These are phyloP conservation scores for Andrena hattorfiana DNA, from an alignment of 2,888 invertebrate genomes.

Conservation along the genomic window DNA sequence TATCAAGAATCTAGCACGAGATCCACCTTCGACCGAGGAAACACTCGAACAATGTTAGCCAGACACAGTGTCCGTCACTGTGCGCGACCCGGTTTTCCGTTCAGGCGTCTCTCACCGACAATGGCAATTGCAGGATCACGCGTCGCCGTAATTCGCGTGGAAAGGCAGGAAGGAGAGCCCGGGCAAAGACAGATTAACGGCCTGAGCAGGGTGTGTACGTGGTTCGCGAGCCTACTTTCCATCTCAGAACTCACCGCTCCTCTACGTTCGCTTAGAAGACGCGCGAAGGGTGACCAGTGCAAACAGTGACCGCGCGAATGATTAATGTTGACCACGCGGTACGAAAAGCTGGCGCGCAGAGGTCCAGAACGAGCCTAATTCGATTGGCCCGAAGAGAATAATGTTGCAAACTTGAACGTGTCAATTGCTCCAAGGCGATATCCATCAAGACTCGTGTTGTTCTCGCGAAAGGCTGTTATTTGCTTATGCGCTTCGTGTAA, in stretches of 20 bases:
- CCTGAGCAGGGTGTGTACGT: neutral
- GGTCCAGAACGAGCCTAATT: slow-evolving; percentile 8
- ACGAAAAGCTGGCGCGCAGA: slow-evolving; percentile 4
- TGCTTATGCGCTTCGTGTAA: no score
- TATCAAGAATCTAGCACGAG: slow-evolving; percentile 44
- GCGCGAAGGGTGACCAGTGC: neutral
- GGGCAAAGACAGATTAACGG: neutral
- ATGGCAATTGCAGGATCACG: slow-evolving; percentile 56
- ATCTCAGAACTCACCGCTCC: slow-evolving; percentile 31
- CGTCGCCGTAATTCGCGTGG: slow-evolving; percentile 52
- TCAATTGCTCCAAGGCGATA: slow-evolving; percentile 39
- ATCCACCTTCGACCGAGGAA: slow-evolving; percentile 38
- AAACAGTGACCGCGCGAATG: neutral
- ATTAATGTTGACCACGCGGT: neutral
- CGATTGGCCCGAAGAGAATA: slow-evolving; percentile 22
- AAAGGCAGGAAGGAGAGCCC: neutral
- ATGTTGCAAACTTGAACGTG: slow-evolving; percentile 17
- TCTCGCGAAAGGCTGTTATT: no score
- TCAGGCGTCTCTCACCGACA: slow-evolving; percentile 13
- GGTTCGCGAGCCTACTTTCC: slow-evolving; percentile 35
- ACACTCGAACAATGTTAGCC: slow-evolving; percentile 3
- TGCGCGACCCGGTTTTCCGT: slow-evolving; percentile 54
- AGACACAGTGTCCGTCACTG: neutral
- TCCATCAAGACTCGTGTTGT: neutral
- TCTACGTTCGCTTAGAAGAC: slow-evolving; percentile 11